phyloP scores from a whole-genome alignment of 92 coral and sea anemone genomes.

The Bergia sp. region DNA sequence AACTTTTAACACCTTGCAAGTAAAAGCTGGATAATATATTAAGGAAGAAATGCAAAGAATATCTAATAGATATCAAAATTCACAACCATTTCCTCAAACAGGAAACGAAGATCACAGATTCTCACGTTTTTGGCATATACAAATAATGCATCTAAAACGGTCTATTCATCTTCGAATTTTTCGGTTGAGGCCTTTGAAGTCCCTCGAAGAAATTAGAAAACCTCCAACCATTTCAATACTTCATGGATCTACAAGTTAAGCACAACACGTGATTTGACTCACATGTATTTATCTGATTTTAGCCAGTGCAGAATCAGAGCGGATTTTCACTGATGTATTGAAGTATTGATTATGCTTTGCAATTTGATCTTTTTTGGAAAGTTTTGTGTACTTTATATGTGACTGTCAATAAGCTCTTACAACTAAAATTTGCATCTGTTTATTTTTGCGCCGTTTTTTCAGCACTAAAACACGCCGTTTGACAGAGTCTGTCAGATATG shows the following conservation, averaged over 20 bases:
- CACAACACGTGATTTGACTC: background rate
- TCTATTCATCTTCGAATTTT: background rate
- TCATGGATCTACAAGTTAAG: background rate
- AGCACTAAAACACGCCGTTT: background rate
- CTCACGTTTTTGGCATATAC: too few relatives aligned
- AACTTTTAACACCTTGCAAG: slow-evolving; percentile 3
- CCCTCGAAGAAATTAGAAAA: background rate
- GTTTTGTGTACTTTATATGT: background rate
- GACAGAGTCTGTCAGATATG: slow-evolving; percentile 17
- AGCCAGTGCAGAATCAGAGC: background rate
- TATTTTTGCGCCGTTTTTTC: background rate
- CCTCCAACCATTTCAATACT: background rate
- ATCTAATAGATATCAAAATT: background rate
- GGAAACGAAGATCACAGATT: background rate
- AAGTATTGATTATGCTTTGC: background rate
- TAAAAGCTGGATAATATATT: slow-evolving; percentile 18
- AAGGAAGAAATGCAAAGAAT: background rate
- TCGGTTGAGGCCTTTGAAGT: background rate
- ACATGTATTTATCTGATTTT: background rate
- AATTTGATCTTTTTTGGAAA: background rate
- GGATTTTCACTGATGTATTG: background rate
- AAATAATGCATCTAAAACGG: too few relatives aligned
- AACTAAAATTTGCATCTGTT: background rate
- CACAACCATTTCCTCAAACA: background rate
- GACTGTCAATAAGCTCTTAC: background rate